Conservation (phyloP, 2,113 vertebrate species). For the Pedetes capensis region DNA sequence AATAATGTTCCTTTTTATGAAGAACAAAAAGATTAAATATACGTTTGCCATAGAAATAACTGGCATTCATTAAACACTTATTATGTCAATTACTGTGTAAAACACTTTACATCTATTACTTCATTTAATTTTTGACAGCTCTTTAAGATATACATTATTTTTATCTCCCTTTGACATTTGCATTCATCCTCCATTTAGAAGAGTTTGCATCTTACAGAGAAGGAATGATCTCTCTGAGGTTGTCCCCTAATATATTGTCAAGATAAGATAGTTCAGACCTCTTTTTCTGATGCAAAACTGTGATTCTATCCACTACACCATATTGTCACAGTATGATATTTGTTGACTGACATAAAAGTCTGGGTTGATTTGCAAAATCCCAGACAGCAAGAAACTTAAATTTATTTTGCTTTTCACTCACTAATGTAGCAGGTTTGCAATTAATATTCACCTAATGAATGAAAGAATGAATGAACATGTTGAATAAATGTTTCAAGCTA, state of each 20-base stretch:
- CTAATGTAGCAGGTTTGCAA: not conserved
- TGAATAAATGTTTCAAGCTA: not conserved
- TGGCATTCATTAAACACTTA: conserved; percentile 55
- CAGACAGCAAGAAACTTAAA: not conserved
- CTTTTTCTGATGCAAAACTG: not conserved
- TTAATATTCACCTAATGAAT: not conserved
- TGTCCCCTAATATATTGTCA: not conserved
- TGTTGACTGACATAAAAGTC: not conserved
- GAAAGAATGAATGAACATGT: not conserved
- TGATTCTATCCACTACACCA: not conserved
- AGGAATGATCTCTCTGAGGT: not conserved
- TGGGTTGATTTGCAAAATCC: not conserved
- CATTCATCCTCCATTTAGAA: conserved; percentile 31
- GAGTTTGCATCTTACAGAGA: not conserved
- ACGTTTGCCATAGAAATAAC: conserved; percentile 55
- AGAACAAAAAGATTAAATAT: conserved; percentile 59
- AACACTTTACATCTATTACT: conserved; percentile 44
- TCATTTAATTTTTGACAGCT: conserved; percentile 51
- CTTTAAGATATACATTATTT: conserved; percentile 49
- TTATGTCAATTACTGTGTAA: conserved; percentile 28
- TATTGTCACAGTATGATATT: not conserved
- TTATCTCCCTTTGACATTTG: conserved; percentile 43
- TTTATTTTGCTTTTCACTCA: conserved; percentile 6
- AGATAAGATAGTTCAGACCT: not conserved
- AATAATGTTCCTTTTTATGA: conserved; percentile 35